A percentile compares a stretch with the other conserved stretches of the same genome.
Evolutionary conservation across 2,888 invertebrate species (phyloP).

Genomic region (Oligia latruncula): DNA sequence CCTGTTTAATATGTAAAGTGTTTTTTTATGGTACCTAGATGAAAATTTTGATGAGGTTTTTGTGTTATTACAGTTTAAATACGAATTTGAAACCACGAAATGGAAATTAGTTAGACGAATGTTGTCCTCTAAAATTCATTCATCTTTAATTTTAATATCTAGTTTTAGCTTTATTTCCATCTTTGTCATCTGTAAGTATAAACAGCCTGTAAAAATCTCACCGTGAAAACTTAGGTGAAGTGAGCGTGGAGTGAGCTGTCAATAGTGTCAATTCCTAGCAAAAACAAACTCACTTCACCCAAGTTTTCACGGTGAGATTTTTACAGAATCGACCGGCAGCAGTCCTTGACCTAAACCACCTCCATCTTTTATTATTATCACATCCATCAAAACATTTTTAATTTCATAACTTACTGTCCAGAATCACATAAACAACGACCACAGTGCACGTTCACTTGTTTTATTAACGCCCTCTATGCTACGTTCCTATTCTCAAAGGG

Average conservation of each 20-base stretch:
- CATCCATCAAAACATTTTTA: slow-evolving; percentile 9
- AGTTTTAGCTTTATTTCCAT: not conserved
- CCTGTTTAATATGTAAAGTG: slow-evolving; percentile 52
- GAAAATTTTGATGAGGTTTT: slow-evolving; percentile 21
- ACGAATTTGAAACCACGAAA: not conserved
- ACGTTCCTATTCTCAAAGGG: slow-evolving; percentile 57
- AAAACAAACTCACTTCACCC: too few relatives aligned
- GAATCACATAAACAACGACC: not conserved
- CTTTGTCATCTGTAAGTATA: not conserved
- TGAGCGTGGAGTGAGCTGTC: too few relatives aligned
- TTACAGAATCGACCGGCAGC: too few relatives aligned
- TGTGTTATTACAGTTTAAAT: slow-evolving; percentile 9
- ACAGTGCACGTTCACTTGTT: slow-evolving; percentile 24
- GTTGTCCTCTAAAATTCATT: not conserved
- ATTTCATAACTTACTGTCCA: slow-evolving; percentile 9
- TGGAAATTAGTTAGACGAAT: not conserved
- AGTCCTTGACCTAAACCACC: not conserved
- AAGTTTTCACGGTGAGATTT: too few relatives aligned
- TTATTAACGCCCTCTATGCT: slow-evolving; percentile 36
- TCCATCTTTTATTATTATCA: not conserved
- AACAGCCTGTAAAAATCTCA: too few relatives aligned
- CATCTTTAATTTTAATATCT: not conserved
- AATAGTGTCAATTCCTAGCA: too few relatives aligned
- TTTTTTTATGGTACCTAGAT: slow-evolving; percentile 29
- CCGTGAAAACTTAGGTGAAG: too few relatives aligned